These are phyloP conservation scores for Agrotis clavis DNA, from an alignment of 2,888 invertebrate genomes.

Conservation along the genomic window DNA sequence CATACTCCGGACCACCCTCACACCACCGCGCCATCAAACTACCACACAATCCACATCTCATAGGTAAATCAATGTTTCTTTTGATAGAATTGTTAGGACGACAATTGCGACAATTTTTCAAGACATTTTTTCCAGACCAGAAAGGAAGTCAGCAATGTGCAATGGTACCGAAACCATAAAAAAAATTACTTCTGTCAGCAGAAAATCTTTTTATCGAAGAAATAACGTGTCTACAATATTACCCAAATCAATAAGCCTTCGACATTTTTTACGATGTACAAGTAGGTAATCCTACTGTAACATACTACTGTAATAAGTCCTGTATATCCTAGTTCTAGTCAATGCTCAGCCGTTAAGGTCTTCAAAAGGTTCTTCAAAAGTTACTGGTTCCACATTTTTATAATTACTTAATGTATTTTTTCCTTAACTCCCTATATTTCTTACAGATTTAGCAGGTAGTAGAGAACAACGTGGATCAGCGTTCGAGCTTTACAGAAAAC, in stretches of 20 bases:
- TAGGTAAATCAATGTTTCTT: constrained; percentile 75
- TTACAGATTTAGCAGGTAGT: constrained; percentile 94
- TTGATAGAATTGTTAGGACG: neutral
- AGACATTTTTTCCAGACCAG: no score
- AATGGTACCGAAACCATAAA: neutral
- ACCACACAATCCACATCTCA: constrained; percentile 89
- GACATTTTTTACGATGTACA: neutral
- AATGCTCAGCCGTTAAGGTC: no score
- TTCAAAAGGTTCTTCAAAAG: no score
- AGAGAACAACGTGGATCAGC: constrained; percentile 98
- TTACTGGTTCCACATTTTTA: no score
- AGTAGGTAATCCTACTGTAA: no score
- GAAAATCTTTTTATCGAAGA: no score
- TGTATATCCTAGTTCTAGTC: neutral
- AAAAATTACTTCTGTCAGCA: neutral
- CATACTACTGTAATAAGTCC: no score
- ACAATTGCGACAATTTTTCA: no score
- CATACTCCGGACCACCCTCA: constrained; percentile 87
- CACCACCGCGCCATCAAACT: constrained; percentile 88
- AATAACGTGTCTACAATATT: neutral
- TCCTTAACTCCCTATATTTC: neutral
- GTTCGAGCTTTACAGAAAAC: constrained; percentile 98
- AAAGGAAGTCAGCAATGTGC: neutral
- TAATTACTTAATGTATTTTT: no score
- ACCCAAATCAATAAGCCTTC: neutral